phyloP scores from a whole-genome alignment of 2,113 vertebrate species.

The Tichodroma muraria region DNA sequence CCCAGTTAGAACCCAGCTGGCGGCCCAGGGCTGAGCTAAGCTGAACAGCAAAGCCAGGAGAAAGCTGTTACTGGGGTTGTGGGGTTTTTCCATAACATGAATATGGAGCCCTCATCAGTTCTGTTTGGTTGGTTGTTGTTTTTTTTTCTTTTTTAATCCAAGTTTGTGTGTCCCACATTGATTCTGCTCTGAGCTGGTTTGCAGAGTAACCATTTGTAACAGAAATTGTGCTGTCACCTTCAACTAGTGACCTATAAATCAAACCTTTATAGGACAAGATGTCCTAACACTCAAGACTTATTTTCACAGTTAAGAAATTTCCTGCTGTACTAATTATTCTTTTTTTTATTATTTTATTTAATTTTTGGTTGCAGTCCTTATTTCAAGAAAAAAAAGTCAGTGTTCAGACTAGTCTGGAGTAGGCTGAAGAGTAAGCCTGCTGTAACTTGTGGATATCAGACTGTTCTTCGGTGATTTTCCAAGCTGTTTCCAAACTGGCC shows the following conservation, averaged over 20 bases:
- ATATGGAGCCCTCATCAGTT: neutral
- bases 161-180: neutral
- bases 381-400: neutral
- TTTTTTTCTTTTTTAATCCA: neutral
- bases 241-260: neutral
- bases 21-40: neutral
- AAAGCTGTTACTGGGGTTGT: neutral
- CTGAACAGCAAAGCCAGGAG: neutral
- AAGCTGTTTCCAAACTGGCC: conserved; percentile 17
- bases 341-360: neutral
- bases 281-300: conserved; percentile 17
- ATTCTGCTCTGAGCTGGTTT: conserved; percentile 24
- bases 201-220: conserved; percentile 24
- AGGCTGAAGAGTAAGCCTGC: neutral
- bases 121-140: neutral
- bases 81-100: neutral
- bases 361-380: conserved; percentile 4
- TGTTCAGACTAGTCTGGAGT: neutral
- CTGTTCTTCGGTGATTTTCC: neutral
- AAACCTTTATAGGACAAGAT: neutral
- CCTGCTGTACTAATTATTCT: conserved; percentile 32
- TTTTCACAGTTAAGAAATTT: conserved; percentile 42
- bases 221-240: conserved; percentile 14
- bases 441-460: neutral
- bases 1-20: neutral